phyloP scores from a whole-genome alignment of 2,797 vertebrate genomes.

The Anolis apletophallus region DNA sequence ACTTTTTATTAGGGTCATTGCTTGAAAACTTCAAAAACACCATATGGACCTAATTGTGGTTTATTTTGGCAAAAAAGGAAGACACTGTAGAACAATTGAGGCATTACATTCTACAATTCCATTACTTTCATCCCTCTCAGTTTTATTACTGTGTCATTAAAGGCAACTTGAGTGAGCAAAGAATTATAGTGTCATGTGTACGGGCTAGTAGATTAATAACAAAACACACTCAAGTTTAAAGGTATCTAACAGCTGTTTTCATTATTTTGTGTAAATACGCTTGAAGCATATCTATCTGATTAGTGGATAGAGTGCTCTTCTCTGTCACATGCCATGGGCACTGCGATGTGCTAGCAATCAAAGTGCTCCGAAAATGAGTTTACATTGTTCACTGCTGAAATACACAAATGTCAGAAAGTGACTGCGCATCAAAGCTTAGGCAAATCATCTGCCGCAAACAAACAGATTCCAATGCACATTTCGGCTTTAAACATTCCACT shows the following conservation, averaged over 20 bases:
- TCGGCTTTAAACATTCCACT: slow-evolving; percentile 72
- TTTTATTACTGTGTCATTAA: slow-evolving; percentile 88
- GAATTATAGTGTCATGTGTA: slow-evolving; percentile 87
- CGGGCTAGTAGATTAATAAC: slow-evolving; percentile 85
- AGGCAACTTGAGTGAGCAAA: slow-evolving; percentile 86
- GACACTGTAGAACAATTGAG: slow-evolving; percentile 86
- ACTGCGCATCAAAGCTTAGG: slow-evolving; percentile 82
- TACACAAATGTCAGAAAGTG: slow-evolving; percentile 85
- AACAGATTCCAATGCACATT: slow-evolving; percentile 76
- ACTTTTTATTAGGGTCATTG: slow-evolving; percentile 90
- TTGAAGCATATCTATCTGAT: slow-evolving; percentile 86
- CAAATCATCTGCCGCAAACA: slow-evolving; percentile 82
- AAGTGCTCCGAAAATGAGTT: slow-evolving; percentile 83
- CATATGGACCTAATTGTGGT: slow-evolving; percentile 93
- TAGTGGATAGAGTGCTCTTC: slow-evolving; percentile 83
- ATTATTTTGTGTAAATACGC: slow-evolving; percentile 87
- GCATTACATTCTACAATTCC: slow-evolving; percentile 86
- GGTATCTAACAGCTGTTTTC: slow-evolving; percentile 88
- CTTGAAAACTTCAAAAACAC: slow-evolving; percentile 89
- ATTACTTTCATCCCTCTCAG: slow-evolving; percentile 85
- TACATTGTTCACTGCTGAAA: slow-evolving; percentile 84
- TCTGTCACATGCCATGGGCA: slow-evolving; percentile 83
- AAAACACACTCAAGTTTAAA: slow-evolving; percentile 85
- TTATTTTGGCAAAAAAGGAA: slow-evolving; percentile 86
- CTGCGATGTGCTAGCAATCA: slow-evolving; percentile 82